Evolutionary conservation across 1,140 invertebrate species (phyloP).

Genomic region (Bombus pyrosoma): DNA sequence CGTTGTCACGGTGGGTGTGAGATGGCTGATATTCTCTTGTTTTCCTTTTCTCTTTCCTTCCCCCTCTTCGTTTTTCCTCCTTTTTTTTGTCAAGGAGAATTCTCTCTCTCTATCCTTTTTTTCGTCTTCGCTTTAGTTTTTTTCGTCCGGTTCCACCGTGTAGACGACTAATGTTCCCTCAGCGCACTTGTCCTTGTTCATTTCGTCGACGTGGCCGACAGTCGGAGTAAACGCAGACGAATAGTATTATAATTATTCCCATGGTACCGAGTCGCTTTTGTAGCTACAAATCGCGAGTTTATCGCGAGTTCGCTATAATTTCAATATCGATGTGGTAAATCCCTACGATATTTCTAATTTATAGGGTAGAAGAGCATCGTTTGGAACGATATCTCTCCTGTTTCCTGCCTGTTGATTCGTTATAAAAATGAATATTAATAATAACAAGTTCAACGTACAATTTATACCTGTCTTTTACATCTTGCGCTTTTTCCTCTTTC

Average conservation of each 20-base stretch:
- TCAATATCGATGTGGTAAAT: slow-evolving; percentile 8
- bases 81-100: slow-evolving; percentile 20
- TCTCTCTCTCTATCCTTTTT: slow-evolving; percentile 2
- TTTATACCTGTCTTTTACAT: neutral
- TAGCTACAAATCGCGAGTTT: no score
- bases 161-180: slow-evolving; percentile 26
- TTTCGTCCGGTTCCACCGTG: neutral
- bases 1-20: slow-evolving; percentile 65
- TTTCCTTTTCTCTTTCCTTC: slow-evolving; percentile 33
- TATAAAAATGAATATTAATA: neutral
- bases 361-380: neutral
- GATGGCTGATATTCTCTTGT: slow-evolving; percentile 66
- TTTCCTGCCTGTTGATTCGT: neutral
- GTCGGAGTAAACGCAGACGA: slow-evolving; percentile 4
- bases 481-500: neutral
- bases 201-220: slow-evolving; percentile 17
- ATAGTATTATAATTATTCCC: slow-evolving; percentile 41
- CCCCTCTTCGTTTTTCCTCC: neutral
- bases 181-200: slow-evolving; percentile 19
- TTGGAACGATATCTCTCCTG: neutral
- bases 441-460: neutral
- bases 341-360: neutral
- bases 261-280: no score
- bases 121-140: slow-evolving; percentile 25
- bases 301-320: neutral